Evolutionary conservation across 2,888 invertebrate species (phyloP).

Genomic region (Unio pictorum): DNA sequence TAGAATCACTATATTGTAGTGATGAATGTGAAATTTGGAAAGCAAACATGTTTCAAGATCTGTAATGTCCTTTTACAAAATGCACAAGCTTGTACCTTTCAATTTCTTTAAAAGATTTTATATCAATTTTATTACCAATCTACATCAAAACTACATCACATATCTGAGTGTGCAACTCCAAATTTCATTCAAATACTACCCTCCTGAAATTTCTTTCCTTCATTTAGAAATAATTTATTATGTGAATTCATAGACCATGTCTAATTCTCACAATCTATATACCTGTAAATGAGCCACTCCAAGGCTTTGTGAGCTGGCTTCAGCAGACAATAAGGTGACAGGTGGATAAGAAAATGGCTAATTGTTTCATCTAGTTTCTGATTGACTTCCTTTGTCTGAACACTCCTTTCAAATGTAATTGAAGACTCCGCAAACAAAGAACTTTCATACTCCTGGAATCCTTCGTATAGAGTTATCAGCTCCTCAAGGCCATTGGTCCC

Average conservation of each 20-base stretch:
- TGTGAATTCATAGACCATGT: too few species aligned
- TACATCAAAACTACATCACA: too few species aligned
- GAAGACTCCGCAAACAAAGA: conserved; percentile 85
- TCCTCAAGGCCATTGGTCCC: conserved; percentile 87
- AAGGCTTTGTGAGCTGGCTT: conserved; percentile 90
- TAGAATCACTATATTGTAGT: conserved; percentile 85
- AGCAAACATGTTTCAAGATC: conserved; percentile 73
- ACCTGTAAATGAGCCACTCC: conserved; percentile 92
- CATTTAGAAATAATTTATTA: too few species aligned
- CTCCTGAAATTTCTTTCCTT: too few species aligned
- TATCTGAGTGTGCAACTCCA: too few species aligned
- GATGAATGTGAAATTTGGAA: conserved; percentile 79
- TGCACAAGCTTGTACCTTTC: neutral
- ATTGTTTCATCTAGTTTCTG: conserved; percentile 83
- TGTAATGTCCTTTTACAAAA: neutral
- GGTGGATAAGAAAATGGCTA: conserved; percentile 81
- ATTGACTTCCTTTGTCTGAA: conserved; percentile 84
- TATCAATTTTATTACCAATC: too few species aligned
- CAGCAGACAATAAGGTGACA: conserved; percentile 91
- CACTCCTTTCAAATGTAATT: conserved; percentile 84
- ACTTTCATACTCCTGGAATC: conserved; percentile 82
- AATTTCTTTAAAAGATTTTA: too few species aligned
- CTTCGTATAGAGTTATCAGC: conserved; percentile 81
- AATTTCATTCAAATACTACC: too few species aligned
- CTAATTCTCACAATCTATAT: neutral